Percentiles rank a stretch among this genome's conserved stretches.
These are phyloP conservation scores for Battus philenor DNA, from an alignment of 1,140 invertebrate genomes.

Conservation along the genomic window DNA sequence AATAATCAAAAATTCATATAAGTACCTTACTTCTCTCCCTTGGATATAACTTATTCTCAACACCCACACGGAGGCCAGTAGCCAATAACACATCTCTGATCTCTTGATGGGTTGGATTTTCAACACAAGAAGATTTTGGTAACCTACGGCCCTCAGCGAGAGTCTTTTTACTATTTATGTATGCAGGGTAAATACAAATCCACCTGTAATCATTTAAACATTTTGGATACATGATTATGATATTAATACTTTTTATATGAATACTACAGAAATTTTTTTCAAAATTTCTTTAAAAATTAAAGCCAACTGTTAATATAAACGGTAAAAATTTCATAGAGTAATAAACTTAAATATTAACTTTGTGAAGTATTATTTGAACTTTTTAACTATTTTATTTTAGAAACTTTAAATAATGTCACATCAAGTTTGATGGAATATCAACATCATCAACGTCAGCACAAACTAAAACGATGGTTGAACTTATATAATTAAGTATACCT, in stretches of 20 bases:
- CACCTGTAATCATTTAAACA: constrained; percentile 80
- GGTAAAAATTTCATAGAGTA: too few species aligned
- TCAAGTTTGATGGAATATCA: not conserved
- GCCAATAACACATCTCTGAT: constrained; percentile 93
- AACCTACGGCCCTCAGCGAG: constrained; percentile 90
- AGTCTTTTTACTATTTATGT: constrained; percentile 96
- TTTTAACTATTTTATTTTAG: too few species aligned
- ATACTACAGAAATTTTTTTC: too few species aligned
- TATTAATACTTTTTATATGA: too few species aligned
- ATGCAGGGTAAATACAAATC: constrained; percentile 98
- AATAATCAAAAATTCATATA: not conserved
- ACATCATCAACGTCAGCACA: not conserved
- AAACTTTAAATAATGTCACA: too few species aligned
- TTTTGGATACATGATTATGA: too few species aligned
- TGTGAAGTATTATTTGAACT: too few species aligned
- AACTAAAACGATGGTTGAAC: too few species aligned
- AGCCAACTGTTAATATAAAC: too few species aligned
- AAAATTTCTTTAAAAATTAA: too few species aligned
- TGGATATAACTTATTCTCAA: constrained; percentile 97
- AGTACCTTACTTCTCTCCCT: constrained; percentile 89
- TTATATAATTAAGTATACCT: constrained; percentile 43
- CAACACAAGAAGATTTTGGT: constrained; percentile 90
- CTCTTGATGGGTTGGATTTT: constrained; percentile 95
- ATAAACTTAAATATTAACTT: too few species aligned
- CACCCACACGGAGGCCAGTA: constrained; percentile 87